Evolutionary conservation across 2,797 vertebrate genomes (phyloP).

Genomic region (Odontamblyopus rebecca): DNA sequence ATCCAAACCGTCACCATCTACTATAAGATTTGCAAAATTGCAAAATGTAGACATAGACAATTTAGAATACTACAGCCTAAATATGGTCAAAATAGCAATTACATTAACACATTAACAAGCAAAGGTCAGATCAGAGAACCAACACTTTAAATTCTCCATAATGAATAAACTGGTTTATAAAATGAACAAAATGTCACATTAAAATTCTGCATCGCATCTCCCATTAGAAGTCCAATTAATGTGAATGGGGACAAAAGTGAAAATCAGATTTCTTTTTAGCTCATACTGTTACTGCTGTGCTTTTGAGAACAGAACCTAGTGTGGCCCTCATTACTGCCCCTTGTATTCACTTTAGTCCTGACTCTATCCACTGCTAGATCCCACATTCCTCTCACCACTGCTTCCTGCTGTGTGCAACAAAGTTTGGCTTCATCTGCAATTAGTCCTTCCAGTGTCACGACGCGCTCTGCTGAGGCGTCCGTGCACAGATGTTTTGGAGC

Average conservation of each 20-base stretch:
- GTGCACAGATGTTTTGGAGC: constrained; percentile 24
- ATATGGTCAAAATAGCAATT: neutral
- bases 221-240: constrained; percentile 2
- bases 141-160: neutral
- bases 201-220: neutral
- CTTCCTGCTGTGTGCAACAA: constrained; percentile 40
- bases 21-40: neutral
- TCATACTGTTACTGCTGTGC: constrained; percentile 41
- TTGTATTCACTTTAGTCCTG: constrained; percentile 52
- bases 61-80: neutral
- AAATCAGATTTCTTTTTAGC: constrained; percentile 13
- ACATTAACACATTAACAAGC: neutral
- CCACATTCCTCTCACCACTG: constrained; percentile 43
- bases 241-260: neutral
- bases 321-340: constrained; percentile 67
- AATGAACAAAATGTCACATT: neutral
- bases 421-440: constrained; percentile 57
- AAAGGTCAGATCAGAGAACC: neutral
- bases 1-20: neutral
- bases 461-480: constrained; percentile 21
- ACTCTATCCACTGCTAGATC: constrained; percentile 60
- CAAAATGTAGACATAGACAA: neutral
- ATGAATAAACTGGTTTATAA: neutral
- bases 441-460: constrained; percentile 51
- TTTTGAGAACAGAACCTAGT: constrained; percentile 54